These are phyloP conservation scores for Drosophila kanapiae DNA, from an alignment of 1,140 invertebrate species.

Conservation along the genomic window DNA sequence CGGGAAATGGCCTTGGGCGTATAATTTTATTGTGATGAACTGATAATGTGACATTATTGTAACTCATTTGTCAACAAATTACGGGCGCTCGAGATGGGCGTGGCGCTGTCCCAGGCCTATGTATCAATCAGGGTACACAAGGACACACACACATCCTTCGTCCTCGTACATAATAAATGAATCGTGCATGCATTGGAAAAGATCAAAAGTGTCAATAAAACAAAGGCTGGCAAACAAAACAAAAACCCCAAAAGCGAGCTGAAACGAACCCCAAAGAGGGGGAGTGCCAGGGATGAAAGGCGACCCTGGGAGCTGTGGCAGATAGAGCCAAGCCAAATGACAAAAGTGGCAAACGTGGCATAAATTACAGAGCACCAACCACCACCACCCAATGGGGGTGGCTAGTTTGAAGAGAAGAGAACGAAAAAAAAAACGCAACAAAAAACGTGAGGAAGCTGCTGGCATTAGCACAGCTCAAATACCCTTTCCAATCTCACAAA, in stretches of 20 bases:
- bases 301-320: too few relatives aligned
- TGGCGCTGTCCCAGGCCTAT: constrained; percentile 43
- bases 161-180: constrained; percentile 72
- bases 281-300: constrained; percentile 4
- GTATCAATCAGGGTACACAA: constrained; percentile 70
- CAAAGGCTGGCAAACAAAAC: constrained; percentile 58
- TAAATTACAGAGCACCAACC: constrained; percentile 61
- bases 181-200: constrained; percentile 75
- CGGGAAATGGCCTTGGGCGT: constrained; percentile 44
- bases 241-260: not conserved
- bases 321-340: constrained; percentile 63
- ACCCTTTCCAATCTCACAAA: not conserved
- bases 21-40: constrained; percentile 83
- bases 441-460: not conserved
- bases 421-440: not conserved
- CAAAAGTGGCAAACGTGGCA: constrained; percentile 82
- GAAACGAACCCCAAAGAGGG: constrained; percentile 18
- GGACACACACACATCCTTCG: constrained; percentile 3
- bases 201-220: constrained; percentile 84
- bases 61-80: constrained; percentile 83
- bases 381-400: constrained; percentile 1
- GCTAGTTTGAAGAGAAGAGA: constrained; percentile 17
- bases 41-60: constrained; percentile 84
- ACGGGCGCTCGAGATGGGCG: constrained; percentile 59
- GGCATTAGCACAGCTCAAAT: not conserved